Evolutionary conservation across 2,797 vertebrate genomes (phyloP).

Genomic region (Smutsia temminckii): DNA sequence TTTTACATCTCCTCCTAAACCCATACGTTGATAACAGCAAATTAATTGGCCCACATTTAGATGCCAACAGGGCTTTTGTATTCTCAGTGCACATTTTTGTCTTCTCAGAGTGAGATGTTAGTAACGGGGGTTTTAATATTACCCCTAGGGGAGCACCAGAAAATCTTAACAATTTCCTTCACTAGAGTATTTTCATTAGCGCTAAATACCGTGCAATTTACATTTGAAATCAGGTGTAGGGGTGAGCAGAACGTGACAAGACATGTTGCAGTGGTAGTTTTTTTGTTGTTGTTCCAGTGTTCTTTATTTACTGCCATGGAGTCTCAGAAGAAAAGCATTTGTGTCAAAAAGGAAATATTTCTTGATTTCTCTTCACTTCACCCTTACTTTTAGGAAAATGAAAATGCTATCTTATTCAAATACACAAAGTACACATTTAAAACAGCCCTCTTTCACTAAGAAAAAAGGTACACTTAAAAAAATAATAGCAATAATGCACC

Average conservation of each 20-base stretch:
- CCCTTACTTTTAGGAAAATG: slow-evolving; percentile 73
- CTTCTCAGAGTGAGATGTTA: slow-evolving; percentile 88
- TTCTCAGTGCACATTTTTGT: slow-evolving; percentile 88
- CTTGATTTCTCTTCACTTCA: slow-evolving; percentile 83
- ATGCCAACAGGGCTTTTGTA: slow-evolving; percentile 89
- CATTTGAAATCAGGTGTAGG: slow-evolving; percentile 89
- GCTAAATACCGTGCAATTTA: slow-evolving; percentile 90
- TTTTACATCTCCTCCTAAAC: too few relatives aligned
- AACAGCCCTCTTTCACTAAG: slow-evolving; percentile 71
- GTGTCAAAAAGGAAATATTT: slow-evolving; percentile 79
- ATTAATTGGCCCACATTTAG: slow-evolving; percentile 89
- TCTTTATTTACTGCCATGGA: slow-evolving; percentile 84
- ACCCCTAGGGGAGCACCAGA: slow-evolving; percentile 89
- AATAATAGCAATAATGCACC: slow-evolving; percentile 60
- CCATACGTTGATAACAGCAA: too few relatives aligned
- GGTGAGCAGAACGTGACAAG: slow-evolving; percentile 88
- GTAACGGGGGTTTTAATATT: slow-evolving; percentile 89
- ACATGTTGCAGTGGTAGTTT: slow-evolving; percentile 81
- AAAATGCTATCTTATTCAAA: slow-evolving; percentile 72
- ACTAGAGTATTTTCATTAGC: slow-evolving; percentile 91
- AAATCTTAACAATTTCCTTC: slow-evolving; percentile 92
- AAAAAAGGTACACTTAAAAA: slow-evolving; percentile 59
- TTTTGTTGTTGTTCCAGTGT: slow-evolving; percentile 76
- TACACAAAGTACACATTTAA: slow-evolving; percentile 79
- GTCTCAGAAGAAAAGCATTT: slow-evolving; percentile 80